Base-by-base conservation (phyloP, 2,797 vertebrate genomes). In the Morelia viridis region DNA sequence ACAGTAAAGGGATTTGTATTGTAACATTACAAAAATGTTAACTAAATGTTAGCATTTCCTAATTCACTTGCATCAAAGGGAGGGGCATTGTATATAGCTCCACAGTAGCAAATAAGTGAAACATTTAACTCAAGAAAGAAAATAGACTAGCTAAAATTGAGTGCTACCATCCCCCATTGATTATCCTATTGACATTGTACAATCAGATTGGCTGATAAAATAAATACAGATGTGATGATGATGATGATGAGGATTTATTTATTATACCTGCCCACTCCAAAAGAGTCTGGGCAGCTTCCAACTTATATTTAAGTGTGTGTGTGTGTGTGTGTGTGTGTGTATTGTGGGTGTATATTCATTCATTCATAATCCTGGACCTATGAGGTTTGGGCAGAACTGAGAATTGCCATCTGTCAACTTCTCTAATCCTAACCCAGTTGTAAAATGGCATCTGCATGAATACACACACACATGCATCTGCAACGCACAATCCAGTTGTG, bases 401-500 rank as follows among this genome's bases (percentile, higher is more conserved):
- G 65, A 92, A 90, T 41, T 60, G 62, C 9, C 4, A 22, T 80
- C 64, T 90, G 22, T n/a, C 61, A 50, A 35, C 86, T 56, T 92
- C 85, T 85, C 56, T 76, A 41, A 89, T 86, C 62, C 85, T 86
- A 87, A 86, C 68, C 89, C 41, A 41, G 64, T 62, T 92, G 64
- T 56, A 90, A 92, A 90, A 92, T 86, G 62, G 83, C 13, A 58
- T 8, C 31, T 56, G 19, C 22, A 26, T 24, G 35, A 57, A 85
- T 85, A 58, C 58, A 57, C 9, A 87, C 19, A 22, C 46, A 76
- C 28, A 76, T 60, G 31, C 68, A 50, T 56, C 12, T 61, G 76
- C 57, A 50, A 15, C 12, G 31, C 26, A 57, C 65, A 64, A 92
- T 61, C 58, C 41, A 60, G 62, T 91, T 94, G 88, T 92, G 31